A percentile compares a stretch with the other conserved stretches of the same genome.
phyloP scores from a whole-genome alignment of 2,797 vertebrate species.

The Trachurus trachurus region DNA sequence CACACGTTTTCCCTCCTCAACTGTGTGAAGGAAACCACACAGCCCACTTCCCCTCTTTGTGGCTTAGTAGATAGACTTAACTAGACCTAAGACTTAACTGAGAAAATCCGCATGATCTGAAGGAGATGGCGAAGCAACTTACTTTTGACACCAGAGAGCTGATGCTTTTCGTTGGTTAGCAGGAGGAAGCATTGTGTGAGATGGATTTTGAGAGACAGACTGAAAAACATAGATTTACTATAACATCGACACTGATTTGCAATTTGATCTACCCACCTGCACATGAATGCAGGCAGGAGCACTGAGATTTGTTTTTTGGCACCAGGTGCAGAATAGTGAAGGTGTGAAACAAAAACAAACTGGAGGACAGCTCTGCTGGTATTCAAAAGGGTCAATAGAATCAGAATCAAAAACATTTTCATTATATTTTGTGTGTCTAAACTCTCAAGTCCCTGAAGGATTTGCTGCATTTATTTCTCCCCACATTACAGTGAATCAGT shows the following conservation, averaged over 20 bases:
- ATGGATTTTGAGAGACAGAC: not conserved
- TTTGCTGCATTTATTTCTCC: not conserved
- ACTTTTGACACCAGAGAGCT: not conserved
- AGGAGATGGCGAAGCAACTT: not conserved
- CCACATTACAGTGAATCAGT: too few species aligned
- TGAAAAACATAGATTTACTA: not conserved
- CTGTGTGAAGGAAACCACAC: slow-evolving; percentile 4
- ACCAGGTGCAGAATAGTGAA: too few species aligned
- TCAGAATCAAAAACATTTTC: too few species aligned
- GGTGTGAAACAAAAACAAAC: too few species aligned
- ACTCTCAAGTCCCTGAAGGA: not conserved
- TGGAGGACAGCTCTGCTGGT: not conserved
- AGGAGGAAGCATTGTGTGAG: not conserved
- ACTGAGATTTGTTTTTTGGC: too few species aligned
- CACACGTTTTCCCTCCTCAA: not conserved
- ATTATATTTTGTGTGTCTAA: not conserved
- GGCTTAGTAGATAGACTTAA: not conserved
- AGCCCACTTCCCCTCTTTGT: not conserved
- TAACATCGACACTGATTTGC: not conserved
- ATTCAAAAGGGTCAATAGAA: not conserved
- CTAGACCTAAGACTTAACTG: not conserved
- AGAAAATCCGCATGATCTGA: not conserved
- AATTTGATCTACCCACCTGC: too few species aligned
- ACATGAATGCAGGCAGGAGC: too few species aligned
- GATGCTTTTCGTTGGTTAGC: not conserved